Percentiles rank a stretch among this genome's conserved stretches.
These are phyloP conservation scores for Merodon equestris DNA, from an alignment of 2,888 invertebrate genomes.

Conservation along the genomic window DNA sequence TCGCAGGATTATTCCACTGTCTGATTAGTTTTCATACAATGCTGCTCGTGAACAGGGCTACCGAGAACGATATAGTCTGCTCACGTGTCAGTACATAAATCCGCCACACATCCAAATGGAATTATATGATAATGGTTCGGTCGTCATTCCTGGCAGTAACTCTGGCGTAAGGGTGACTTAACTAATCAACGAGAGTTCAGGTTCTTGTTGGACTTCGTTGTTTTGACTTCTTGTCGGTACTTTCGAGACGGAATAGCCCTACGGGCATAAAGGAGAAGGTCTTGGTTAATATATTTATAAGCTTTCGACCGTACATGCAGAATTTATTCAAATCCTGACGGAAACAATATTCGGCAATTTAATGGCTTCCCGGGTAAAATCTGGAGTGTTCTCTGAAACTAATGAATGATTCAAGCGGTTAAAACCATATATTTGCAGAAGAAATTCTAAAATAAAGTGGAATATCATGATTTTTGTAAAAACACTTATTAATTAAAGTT, in stretches of 20 bases:
- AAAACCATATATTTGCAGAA: no score
- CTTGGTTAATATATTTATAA: conserved; percentile 63
- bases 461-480: no score
- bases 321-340: conserved; percentile 25
- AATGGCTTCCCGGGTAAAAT: no score
- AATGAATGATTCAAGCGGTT: no score
- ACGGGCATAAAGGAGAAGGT: conserved; percentile 38
- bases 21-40: conserved; percentile 67
- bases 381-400: no score
- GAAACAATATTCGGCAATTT: no score
- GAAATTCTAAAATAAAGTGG: no score
- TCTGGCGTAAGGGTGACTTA: conserved; percentile 32
- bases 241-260: conserved; percentile 53
- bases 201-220: conserved; percentile 42
- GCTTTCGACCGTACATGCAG: conserved; percentile 16
- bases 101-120: conserved; percentile 42
- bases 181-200: conserved; percentile 67
- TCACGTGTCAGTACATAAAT: conserved; percentile 67
- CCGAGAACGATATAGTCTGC: conserved; percentile 32
- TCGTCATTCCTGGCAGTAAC: conserved; percentile 26
- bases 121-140: conserved; percentile 64
- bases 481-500: no score
- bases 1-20: conserved; percentile 65
- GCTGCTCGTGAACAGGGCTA: conserved; percentile 49
- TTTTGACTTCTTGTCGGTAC: conserved; percentile 34